Evolutionary conservation across 2,888 invertebrate genomes (phyloP).

Genomic region (Bombyx huttoni): DNA sequence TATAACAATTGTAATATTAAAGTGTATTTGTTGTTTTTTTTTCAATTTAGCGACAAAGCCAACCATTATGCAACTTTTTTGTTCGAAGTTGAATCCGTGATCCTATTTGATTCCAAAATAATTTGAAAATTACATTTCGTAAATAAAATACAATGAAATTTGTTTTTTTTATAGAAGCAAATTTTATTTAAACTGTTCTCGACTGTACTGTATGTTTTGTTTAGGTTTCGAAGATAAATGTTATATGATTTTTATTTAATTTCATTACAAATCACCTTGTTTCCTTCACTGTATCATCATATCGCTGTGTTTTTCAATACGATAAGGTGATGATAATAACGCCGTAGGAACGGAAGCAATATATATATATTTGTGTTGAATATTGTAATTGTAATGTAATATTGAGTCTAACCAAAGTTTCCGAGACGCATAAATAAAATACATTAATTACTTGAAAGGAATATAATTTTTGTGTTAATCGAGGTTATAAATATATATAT

Average conservation of each 20-base stretch:
- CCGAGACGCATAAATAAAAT: background rate
- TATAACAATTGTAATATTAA: conserved; percentile 25
- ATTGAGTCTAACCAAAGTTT: background rate
- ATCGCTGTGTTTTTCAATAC: background rate
- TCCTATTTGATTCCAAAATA: too few relatives aligned
- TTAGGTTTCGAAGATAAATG: too few relatives aligned
- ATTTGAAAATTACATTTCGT: too few relatives aligned
- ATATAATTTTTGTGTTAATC: background rate
- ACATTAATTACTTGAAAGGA: background rate
- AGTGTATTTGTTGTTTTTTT: background rate
- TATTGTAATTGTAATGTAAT: background rate
- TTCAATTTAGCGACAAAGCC: background rate
- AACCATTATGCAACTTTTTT: background rate
- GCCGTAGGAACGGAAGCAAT: background rate
- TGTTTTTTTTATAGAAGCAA: background rate
- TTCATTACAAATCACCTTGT: background rate
- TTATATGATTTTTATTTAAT: background rate
- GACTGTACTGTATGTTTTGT: too few relatives aligned
- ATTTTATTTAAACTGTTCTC: too few relatives aligned
- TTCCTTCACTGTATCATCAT: background rate
- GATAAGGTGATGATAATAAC: background rate
- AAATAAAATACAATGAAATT: too few relatives aligned
- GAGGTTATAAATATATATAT: background rate
- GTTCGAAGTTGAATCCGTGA: too few relatives aligned
- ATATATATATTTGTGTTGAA: background rate